phyloP scores from a whole-genome alignment of 2,888 invertebrate genomes.

The Leucoma salicis region DNA sequence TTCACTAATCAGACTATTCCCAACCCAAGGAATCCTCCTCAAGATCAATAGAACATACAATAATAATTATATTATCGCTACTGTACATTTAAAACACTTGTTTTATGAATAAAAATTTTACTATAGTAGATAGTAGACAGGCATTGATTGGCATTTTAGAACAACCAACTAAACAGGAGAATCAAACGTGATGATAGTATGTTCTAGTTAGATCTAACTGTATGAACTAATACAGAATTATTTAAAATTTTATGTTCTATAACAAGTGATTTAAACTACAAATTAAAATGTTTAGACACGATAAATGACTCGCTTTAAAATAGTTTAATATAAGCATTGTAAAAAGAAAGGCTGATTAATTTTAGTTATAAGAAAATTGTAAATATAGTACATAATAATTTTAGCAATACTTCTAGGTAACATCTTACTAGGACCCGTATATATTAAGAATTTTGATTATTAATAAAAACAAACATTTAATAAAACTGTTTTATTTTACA shows the following conservation, averaged over 20 bases:
- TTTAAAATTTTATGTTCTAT: too few species aligned
- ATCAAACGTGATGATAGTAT: too few species aligned
- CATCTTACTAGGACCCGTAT: not conserved
- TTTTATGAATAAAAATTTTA: not conserved
- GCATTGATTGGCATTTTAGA: too few species aligned
- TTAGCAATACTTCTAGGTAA: not conserved
- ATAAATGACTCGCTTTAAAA: too few species aligned
- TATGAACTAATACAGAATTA: too few species aligned
- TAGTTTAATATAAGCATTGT: not conserved
- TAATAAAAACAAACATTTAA: not conserved
- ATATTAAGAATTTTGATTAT: not conserved
- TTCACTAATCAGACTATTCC: not conserved
- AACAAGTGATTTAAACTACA: too few species aligned
- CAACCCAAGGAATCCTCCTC: not conserved
- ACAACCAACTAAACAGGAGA: too few species aligned
- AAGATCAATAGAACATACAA: not conserved
- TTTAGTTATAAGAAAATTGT: not conserved
- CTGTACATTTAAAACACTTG: not conserved
- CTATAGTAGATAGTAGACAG: too few species aligned
- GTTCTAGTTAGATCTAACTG: too few species aligned
- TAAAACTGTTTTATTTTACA: not conserved
- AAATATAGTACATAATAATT: not conserved
- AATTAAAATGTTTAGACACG: too few species aligned
- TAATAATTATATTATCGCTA: too few species aligned
- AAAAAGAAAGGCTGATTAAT: not conserved